Base-by-base conservation (phyloP, 2,113 vertebrate genomes). In the Sander lucioperca region DNA sequence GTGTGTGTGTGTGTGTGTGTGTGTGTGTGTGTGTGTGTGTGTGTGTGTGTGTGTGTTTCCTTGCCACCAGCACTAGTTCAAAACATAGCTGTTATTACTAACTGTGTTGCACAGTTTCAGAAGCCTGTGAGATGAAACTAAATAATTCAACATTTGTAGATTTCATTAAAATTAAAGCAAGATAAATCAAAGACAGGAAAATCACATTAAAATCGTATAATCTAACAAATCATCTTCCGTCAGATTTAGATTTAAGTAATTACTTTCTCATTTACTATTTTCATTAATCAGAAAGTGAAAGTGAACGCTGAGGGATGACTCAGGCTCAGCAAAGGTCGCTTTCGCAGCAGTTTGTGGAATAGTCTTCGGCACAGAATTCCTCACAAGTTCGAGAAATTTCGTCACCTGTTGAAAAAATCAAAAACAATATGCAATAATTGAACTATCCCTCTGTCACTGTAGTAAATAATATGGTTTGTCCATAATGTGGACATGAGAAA, bases 331-430 rank as follows among this genome's bases (percentile, higher is more conserved):
- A 94, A 10, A 88, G 39, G 64, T 94, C 81, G 0, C 3, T 10
- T 0, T 16, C 0, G 47, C 90, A 94, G 82, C 94, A 95, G 30
- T 63, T 43, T 1, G 77, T 88, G 36, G 18, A 23, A 3, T 36
- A 0, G n/a, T 73, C 57, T 0, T 80, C 67, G 0, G 2, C 58
- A 16, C 94, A 95, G 2, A 73, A 56, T 0, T 82, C 70, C 58
- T 88, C 90, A 56, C 94, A 94, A 0, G 77, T 79, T 39, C 88
- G 77, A 48, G 6, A 13, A 0, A 91, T 0, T 0, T 0, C 2
- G 0, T 82, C 43, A 1, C 12, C 92, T 90, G 59, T 11, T 48
- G 10, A 54, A 84, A 43, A 68, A 43, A 65, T 51, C 79, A 14
- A 58, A 0, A 56, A 51, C 1, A 30, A 72, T 7, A 12, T 25